Evolutionary conservation across 1,140 invertebrate species (phyloP), one percentile per base, ranked within the genome.

Genomic region (Chrysomallon squamiferum): DNA sequence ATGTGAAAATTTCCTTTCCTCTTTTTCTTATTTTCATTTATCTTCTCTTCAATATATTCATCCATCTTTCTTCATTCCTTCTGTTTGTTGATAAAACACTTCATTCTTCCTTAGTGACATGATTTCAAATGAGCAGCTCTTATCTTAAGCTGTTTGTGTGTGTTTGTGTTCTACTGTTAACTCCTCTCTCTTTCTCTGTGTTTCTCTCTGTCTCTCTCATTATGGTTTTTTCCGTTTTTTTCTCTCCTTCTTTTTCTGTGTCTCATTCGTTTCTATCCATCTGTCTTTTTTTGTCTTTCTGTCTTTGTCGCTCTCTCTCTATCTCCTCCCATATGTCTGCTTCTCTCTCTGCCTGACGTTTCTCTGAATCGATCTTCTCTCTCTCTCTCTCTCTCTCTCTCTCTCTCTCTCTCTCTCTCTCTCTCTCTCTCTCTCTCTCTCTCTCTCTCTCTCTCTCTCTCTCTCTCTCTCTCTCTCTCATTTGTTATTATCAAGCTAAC

Each of bases 391-490:
- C 50, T 3, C 57, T 30, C 57, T 15, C 57, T 30, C 57, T 15
- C 57, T 30, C 57, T 15, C 57, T 30, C 57, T 15, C 57, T 30
- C 57, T 15, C 57, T 41, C 32, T 38, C 32, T 15, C 32, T 59
- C 30, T 15, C 18, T n/a, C 33, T n/a, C n/a, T n/a, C n/a, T n/a
- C n/a, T n/a, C n/a, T n/a, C n/a, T n/a, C n/a, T n/a, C n/a, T n/a
- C n/a, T n/a, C n/a, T n/a, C n/a, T n/a, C n/a, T n/a, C n/a, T n/a
- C n/a, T n/a, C n/a, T n/a, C n/a, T n/a, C n/a, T n/a, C n/a, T n/a
- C n/a, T n/a, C n/a, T n/a, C n/a, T n/a, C n/a, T n/a, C n/a, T n/a
- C n/a, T n/a, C n/a, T n/a, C n/a, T n/a, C n/a, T n/a, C n/a, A n/a
- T n/a, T n/a, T n/a, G n/a, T n/a, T n/a, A n/a, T n/a, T n/a, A n/a